Base-by-base conservation (phyloP, 1,140 invertebrate genomes). In the Neodiprion fabricii region DNA sequence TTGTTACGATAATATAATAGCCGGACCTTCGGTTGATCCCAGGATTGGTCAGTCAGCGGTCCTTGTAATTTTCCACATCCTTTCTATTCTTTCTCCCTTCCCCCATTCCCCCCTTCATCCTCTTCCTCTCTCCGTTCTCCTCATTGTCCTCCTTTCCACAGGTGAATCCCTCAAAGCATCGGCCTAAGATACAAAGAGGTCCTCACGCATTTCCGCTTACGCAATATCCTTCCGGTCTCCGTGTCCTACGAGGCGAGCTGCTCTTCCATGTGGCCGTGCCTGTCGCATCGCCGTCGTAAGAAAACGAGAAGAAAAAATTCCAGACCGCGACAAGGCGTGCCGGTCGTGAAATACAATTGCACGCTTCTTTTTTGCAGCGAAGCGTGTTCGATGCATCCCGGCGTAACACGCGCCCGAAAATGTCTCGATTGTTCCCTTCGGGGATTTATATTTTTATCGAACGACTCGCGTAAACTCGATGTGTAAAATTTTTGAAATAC, bases 141-240 rank as follows among this genome's bases (percentile, higher is more conserved):
- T 77, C 75, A 81, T 85, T 84, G 83, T 83, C 28, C 77, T 50
- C 72, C 66, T 69, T 70, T 78, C 75, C 80, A 82, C 85, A 85
- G 79, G 81, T 85, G 82, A 76, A 84, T 81, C 77, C 75, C 80
- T 84, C 77, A 81, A 85, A 61, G 53, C 53, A 17, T 81, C 78
- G 79, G 67, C 71, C 65, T 72, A 80, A 77, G 79, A 84, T 85
- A 83, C 79, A 81, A 85, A 82, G 77, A 77, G 72, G 71, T 61
- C 76, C 79, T 75, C 83, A 83, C 81, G 82, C 80, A 84, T 78
- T 84, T 86, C 84, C 85, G 83, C 83, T 86, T 86, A 80, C 80
- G 85, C 82, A 86, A 86, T 77, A 86, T 86, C 85, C 85, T 86
- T 86, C 85, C 85, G 84, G 84, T 83, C 67, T 17, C 11, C 21